A percentile compares a stretch with the other conserved stretches of the same genome.
Evolutionary conservation across 2,888 invertebrate species (phyloP).

Genomic region (Rotaria magnacalcarata): DNA sequence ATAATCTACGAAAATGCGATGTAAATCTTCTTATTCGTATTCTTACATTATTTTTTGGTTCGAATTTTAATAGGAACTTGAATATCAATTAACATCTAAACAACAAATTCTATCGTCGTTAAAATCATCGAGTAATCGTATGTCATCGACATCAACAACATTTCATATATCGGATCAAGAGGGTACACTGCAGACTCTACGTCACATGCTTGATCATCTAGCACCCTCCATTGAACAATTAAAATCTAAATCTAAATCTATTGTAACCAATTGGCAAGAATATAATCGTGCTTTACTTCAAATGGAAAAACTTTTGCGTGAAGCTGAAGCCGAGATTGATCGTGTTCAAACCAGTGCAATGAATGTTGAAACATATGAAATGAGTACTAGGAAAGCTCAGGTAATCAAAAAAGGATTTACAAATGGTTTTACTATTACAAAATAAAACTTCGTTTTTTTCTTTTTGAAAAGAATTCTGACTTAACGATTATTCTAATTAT

Average conservation of each 20-base stretch:
- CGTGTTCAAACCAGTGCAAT: neutral
- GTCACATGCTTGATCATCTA: conserved; percentile 21
- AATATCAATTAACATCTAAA: conserved; percentile 33
- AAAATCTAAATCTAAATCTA: conserved; percentile 14
- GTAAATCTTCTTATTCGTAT: neutral
- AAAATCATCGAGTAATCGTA: neutral
- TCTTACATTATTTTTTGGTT: too few relatives aligned
- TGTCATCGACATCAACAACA: neutral
- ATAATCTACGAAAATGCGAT: conserved; percentile 26
- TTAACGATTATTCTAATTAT: neutral
- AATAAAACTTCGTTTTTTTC: too few relatives aligned
- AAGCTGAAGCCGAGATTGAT: neutral
- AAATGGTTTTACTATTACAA: too few relatives aligned
- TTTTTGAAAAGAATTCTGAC: too few relatives aligned
- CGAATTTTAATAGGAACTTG: neutral
- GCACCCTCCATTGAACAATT: conserved; percentile 12
- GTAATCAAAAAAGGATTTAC: neutral
- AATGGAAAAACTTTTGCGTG: conserved; percentile 23
- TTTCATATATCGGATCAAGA: conserved; percentile 28
- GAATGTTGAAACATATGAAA: conserved; percentile 28
- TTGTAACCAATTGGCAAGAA: conserved; percentile 4
- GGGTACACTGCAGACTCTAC: conserved; percentile 5
- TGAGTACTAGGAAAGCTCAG: conserved; percentile 30
- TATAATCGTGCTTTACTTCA: conserved; percentile 27
- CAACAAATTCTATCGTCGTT: conserved; percentile 21